Conservation (phyloP, 1,140 invertebrate species). For the Globodera ellingtonae region DNA sequence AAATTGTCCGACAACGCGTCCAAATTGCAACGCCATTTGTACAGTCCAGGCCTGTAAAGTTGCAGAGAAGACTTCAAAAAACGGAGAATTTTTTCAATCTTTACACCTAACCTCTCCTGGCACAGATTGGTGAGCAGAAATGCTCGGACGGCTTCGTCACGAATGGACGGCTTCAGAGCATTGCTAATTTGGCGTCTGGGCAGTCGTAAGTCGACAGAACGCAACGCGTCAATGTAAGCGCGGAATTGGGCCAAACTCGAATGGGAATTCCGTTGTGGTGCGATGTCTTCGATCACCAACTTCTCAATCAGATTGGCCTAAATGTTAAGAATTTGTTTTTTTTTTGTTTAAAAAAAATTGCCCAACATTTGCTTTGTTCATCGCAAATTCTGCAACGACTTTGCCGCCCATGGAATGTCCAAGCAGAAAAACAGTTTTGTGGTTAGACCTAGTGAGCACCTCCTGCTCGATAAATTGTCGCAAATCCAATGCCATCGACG, state of each 20-base stretch:
- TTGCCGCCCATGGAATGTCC: conserved; percentile 63
- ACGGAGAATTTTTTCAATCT: neutral
- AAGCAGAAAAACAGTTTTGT: conserved; percentile 43
- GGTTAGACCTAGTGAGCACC: conserved; percentile 31
- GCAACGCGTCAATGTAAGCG: conserved; percentile 45
- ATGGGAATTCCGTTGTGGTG: conserved; percentile 1
- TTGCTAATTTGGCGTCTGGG: conserved; percentile 43
- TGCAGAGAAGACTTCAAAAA: neutral
- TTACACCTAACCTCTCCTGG: conserved; percentile 64
- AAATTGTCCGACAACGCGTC: conserved; percentile 72
- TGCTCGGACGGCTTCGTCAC: conserved; percentile 69
- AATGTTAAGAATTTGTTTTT: neutral
- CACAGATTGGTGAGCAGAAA: conserved; percentile 80
- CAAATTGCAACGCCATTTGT: conserved; percentile 77
- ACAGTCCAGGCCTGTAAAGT: conserved; percentile 67
- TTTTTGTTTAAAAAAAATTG: too few relatives aligned
- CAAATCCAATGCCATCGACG: conserved; percentile 54
- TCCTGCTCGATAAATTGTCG: conserved; percentile 45
- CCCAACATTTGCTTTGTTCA: conserved; percentile 24
- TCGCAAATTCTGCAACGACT: conserved; percentile 45
- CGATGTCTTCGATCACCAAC: conserved; percentile 55
- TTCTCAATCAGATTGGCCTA: conserved; percentile 36
- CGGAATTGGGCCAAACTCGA: neutral
- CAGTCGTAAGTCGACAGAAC: conserved; percentile 45
- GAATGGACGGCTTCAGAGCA: conserved; percentile 43